These are phyloP conservation scores for Drosophila infuscata DNA, from an alignment of 2,888 invertebrate genomes.

Conservation along the genomic window DNA sequence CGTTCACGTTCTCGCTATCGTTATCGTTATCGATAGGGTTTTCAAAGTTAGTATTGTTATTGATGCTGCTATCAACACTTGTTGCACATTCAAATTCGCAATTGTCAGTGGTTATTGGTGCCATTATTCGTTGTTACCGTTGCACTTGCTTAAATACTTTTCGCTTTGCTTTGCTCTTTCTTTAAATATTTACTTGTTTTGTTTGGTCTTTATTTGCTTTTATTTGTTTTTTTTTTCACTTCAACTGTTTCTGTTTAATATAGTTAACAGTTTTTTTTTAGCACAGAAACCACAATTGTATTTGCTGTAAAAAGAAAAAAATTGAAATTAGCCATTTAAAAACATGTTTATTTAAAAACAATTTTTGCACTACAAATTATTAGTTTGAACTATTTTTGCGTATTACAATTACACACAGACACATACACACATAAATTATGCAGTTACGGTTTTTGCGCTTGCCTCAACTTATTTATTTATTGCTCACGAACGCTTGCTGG, in stretches of 20 bases:
- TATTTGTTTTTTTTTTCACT: conserved; percentile 33
- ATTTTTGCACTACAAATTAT: conserved; percentile 27
- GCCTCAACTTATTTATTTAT: conserved; percentile 51
- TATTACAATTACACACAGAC: conserved; percentile 16
- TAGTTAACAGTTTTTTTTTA: conserved; percentile 51
- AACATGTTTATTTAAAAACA: conserved; percentile 27
- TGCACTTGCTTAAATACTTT: conserved; percentile 72
- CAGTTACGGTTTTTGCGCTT: conserved; percentile 35
- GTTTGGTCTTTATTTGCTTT: conserved; percentile 27
- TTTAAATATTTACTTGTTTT: conserved; percentile 32
- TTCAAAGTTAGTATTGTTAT: conserved; percentile 52
- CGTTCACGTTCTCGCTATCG: conserved; percentile 36
- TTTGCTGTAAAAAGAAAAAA: conserved; percentile 43
- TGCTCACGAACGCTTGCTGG: conserved; percentile 38
- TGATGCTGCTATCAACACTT: conserved; percentile 78
- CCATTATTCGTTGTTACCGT: conserved; percentile 84
- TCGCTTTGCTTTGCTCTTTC: conserved; percentile 54
- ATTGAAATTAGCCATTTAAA: conserved; percentile 10
- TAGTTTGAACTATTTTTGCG: conserved; percentile 53
- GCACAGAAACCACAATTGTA: conserved; percentile 34
- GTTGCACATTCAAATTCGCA: conserved; percentile 84
- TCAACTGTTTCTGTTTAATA: conserved; percentile 42
- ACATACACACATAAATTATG: conserved; percentile 17
- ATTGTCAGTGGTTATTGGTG: conserved; percentile 84
- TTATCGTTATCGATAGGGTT: conserved; percentile 57